These are phyloP conservation scores for Heliconius congener DNA, from an alignment of 1,140 invertebrate species.

Conservation along the genomic window DNA sequence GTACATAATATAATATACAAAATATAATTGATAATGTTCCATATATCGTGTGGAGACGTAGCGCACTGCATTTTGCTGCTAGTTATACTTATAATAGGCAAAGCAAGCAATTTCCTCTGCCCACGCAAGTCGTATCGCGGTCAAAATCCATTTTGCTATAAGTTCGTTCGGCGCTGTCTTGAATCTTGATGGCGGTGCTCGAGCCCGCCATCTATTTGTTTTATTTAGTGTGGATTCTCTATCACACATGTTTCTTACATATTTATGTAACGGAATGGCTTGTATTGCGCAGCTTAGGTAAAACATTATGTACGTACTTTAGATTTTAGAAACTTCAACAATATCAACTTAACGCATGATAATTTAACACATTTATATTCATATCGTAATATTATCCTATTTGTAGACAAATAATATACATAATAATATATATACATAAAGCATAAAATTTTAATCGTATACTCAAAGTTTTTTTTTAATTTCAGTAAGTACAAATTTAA, in stretches of 20 bases:
- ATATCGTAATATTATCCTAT: background rate
- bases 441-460: too few species aligned
- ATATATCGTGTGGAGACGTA: conserved; percentile 27
- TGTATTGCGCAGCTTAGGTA: conserved; percentile 13
- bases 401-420: background rate
- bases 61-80: conserved; percentile 41
- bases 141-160: conserved; percentile 48
- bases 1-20: conserved; percentile 26
- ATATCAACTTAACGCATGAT: background rate
- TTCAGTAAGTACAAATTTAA: background rate
- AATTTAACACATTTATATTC: background rate
- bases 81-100: conserved; percentile 41
- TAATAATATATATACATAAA: background rate
- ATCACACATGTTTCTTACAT: conserved; percentile 8
- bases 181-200: conserved; percentile 33
- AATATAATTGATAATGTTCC: background rate
- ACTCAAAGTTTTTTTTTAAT: too few species aligned
- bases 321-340: background rate
- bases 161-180: conserved; percentile 37
- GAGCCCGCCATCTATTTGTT: conserved; percentile 27
- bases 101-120: conserved; percentile 43
- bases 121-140: conserved; percentile 44
- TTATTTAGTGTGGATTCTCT: background rate
- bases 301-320: background rate
- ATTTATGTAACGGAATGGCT: conserved; percentile 8